A percentile compares a stretch with the other conserved stretches of the same genome.
Conservation (phyloP, 2,888 invertebrate species). For the Temnothorax unifasciatus region DNA sequence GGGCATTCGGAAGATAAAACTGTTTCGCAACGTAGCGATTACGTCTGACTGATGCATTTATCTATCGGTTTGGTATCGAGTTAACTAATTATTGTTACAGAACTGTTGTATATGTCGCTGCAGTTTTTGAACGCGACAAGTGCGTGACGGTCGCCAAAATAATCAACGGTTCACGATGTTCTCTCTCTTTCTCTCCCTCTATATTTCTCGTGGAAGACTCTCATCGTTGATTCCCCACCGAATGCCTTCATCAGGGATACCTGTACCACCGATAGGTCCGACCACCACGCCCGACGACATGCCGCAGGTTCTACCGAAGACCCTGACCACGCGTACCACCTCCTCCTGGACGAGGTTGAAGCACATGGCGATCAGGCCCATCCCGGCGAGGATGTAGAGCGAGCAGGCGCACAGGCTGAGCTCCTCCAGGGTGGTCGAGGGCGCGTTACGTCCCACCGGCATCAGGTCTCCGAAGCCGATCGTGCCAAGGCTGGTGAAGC, state of each 20-base stretch:
- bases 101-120: background rate
- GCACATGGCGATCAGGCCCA: constrained; percentile 95
- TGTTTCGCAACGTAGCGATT: constrained; percentile 1
- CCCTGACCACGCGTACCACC: constrained; percentile 88
- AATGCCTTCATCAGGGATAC: constrained; percentile 79
- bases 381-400: constrained; percentile 93
- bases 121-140: constrained; percentile 11
- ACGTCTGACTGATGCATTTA: constrained; percentile 1
- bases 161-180: constrained; percentile 20
- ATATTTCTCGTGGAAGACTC: constrained; percentile 33
- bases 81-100: constrained; percentile 5
- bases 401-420: constrained; percentile 93
- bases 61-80: background rate
- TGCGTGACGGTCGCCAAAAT: constrained; percentile 26
- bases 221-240: constrained; percentile 72
- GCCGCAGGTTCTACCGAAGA: constrained; percentile 86
- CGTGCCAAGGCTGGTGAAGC: constrained; percentile 93
- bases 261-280: constrained; percentile 83
- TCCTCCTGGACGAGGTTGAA: constrained; percentile 95
- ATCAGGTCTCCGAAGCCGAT: constrained; percentile 94
- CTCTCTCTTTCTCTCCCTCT: background rate
- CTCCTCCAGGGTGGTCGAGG: constrained; percentile 88
- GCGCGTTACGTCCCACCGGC: constrained; percentile 88
- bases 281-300: constrained; percentile 83
- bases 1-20: constrained; percentile 12